phyloP scores from a whole-genome alignment of 2,888 invertebrate genomes.

The Incurvaria masculella region DNA sequence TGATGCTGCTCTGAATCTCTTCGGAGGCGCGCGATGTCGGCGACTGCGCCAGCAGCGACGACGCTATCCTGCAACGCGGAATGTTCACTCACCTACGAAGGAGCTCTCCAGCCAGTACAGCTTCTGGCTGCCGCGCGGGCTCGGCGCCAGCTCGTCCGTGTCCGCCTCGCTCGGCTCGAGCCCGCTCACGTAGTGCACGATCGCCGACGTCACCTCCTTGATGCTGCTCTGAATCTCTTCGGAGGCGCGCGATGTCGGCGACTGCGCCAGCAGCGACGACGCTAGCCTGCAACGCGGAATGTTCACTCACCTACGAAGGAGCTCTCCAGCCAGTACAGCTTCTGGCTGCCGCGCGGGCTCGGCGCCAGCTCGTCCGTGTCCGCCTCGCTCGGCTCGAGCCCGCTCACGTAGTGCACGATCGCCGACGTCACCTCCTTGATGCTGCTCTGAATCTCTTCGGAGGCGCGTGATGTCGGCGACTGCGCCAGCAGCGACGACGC shows the following conservation, averaged over 20 bases:
- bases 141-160: slow-evolving; percentile 48
- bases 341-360: slow-evolving; percentile 62
- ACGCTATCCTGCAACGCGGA: slow-evolving; percentile 63
- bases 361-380: slow-evolving; percentile 49
- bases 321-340: slow-evolving; percentile 88
- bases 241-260: slow-evolving; percentile 43
- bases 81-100: too few relatives aligned
- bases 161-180: slow-evolving; percentile 60
- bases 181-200: slow-evolving; percentile 85
- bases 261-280: slow-evolving; percentile 59
- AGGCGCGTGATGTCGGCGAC: slow-evolving; percentile 42
- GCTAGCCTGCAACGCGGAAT: slow-evolving; percentile 59
- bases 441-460: slow-evolving; percentile 73
- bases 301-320: too few relatives aligned
- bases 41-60: slow-evolving; percentile 58
- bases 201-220: slow-evolving; percentile 90
- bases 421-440: slow-evolving; percentile 92
- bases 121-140: slow-evolving; percentile 63
- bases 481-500: slow-evolving; percentile 64
- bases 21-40: slow-evolving; percentile 51
- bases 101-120: slow-evolving; percentile 91
- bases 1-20: slow-evolving; percentile 81
- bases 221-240: slow-evolving; percentile 82
- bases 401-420: slow-evolving; percentile 86
- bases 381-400: slow-evolving; percentile 57